Evolutionary conservation across 2,888 invertebrate species (phyloP).

Genomic region (Graphium colonna): DNA sequence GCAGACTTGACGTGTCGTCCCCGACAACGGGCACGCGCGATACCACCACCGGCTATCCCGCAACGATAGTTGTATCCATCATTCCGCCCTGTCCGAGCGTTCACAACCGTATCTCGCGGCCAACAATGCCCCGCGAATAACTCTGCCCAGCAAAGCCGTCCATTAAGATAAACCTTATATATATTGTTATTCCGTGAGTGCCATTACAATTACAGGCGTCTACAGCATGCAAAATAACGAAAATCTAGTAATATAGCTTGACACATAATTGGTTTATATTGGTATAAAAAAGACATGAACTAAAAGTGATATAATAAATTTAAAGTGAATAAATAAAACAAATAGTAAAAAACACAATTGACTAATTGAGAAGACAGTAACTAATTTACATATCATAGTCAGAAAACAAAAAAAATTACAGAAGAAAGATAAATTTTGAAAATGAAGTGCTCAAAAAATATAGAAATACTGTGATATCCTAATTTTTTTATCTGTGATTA

Average conservation of each 20-base stretch:
- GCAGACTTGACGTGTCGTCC: slow-evolving; percentile 6
- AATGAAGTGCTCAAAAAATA: no score
- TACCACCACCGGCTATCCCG: slow-evolving; percentile 39
- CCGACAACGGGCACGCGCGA: slow-evolving; percentile 31
- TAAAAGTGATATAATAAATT: background rate
- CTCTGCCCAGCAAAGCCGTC: slow-evolving; percentile 22
- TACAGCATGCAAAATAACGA: no score
- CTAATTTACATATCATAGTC: no score
- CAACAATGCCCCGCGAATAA: slow-evolving; percentile 28
- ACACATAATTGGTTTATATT: background rate
- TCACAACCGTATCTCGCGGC: slow-evolving; percentile 23
- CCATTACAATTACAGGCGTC: no score
- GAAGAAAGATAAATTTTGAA: no score
- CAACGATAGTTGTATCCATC: slow-evolving; percentile 41
- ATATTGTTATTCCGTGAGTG: no score
- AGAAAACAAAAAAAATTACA: no score
- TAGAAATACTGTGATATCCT: no score
- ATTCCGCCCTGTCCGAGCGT: slow-evolving; percentile 30
- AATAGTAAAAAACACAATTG: no score
- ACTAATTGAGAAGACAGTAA: no score
- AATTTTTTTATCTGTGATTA: no score
- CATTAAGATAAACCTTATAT: slow-evolving; percentile 29
- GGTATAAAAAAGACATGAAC: background rate
- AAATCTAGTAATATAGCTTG: slow-evolving; percentile 11
- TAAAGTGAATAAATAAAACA: no score